These are phyloP conservation scores for Psylliodes chrysocephalus DNA, from an alignment of 2,888 invertebrate species.

Conservation along the genomic window DNA sequence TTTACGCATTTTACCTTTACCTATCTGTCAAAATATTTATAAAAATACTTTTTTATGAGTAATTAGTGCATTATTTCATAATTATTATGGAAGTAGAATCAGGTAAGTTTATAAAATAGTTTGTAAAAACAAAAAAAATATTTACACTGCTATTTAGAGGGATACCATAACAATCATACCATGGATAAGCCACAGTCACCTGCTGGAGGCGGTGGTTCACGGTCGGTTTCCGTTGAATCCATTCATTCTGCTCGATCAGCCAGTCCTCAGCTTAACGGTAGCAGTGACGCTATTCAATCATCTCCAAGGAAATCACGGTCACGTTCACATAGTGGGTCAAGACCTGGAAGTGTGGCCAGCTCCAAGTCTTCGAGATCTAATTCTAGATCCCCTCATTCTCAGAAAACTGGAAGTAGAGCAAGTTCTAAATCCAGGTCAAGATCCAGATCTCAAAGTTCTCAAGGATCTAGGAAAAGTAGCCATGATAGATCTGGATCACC, in stretches of 20 bases:
- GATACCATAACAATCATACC: conserved; percentile 28
- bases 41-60: neutral
- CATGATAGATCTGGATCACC: conserved; percentile 47
- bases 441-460: conserved; percentile 53
- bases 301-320: conserved; percentile 40
- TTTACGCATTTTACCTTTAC: too few relatives aligned
- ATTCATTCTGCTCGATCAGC: conserved; percentile 43
- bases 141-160: conserved; percentile 39
- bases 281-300: conserved; percentile 30
- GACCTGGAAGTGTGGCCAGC: conserved; percentile 51
- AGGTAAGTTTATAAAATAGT: conserved; percentile 35
- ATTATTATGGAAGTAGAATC: conserved; percentile 45
- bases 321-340: conserved; percentile 48
- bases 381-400: conserved; percentile 50
- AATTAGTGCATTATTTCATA: neutral
- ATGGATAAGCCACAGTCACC: conserved; percentile 38
- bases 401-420: conserved; percentile 37
- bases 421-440: conserved; percentile 49
- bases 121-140: neutral
- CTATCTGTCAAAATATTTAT: too few relatives aligned
- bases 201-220: conserved; percentile 42
- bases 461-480: conserved; percentile 45
- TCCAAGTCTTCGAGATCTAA: conserved; percentile 53
- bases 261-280: conserved; percentile 39
- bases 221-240: conserved; percentile 52